Conservation (phyloP, 1,140 invertebrate genomes). For the Trialeurodes vaporariorum region DNA sequence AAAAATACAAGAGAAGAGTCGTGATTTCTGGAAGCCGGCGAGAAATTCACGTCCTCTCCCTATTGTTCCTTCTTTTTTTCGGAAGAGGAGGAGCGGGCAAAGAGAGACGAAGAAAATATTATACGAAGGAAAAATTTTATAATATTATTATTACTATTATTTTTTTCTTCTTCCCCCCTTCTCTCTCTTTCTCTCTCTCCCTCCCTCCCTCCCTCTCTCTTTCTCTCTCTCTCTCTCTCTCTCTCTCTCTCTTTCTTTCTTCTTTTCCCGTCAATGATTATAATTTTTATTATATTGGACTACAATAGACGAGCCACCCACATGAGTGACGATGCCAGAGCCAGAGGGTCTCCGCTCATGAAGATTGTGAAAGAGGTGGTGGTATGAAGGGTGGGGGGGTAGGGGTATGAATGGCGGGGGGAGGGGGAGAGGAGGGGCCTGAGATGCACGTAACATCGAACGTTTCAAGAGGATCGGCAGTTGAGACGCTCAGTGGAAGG, state of each 20-base stretch:
- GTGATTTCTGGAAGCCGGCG: background rate
- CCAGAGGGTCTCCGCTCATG: too few species aligned
- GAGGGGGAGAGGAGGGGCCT: background rate
- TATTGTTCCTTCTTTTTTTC: background rate
- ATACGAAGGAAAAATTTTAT: background rate
- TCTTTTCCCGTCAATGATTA: background rate
- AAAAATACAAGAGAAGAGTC: too few species aligned
- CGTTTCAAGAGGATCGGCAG: background rate
- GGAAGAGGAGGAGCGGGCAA: background rate
- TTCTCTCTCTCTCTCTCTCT: too few species aligned
- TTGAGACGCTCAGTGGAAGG: too few species aligned
- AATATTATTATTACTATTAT: background rate
- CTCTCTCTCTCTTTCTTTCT: too few species aligned
- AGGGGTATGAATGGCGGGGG: background rate
- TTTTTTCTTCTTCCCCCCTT: too few species aligned
- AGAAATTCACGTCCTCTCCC: background rate
- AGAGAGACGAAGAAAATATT: too few species aligned
- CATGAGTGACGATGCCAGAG: background rate
- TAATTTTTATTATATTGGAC: slow-evolving; percentile 1
- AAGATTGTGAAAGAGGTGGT: background rate
- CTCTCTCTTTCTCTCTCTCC: too few species aligned
- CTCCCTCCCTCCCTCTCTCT: too few species aligned
- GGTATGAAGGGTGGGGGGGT: too few species aligned
- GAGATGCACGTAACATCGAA: background rate
- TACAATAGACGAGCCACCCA: background rate